Conservation (phyloP, 1,140 invertebrate species). For the Atta cephalotes region DNA sequence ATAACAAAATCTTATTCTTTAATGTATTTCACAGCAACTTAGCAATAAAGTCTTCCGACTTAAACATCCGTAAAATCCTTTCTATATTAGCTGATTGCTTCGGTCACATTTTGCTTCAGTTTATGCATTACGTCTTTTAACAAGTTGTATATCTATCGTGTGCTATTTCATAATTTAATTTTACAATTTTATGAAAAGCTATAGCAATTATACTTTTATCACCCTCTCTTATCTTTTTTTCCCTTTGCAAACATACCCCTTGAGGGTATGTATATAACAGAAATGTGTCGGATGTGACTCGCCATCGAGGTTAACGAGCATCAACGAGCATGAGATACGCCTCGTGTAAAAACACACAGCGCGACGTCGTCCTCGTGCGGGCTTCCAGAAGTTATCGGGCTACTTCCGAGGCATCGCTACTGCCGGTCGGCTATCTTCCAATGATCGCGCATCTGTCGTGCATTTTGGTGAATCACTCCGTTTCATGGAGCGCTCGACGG, state of each 20-base stretch:
- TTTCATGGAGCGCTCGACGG: slow-evolving; percentile 65
- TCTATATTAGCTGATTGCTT: not conserved
- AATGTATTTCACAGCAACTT: not conserved
- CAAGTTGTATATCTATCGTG: not conserved
- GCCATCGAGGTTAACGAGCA: slow-evolving; percentile 40
- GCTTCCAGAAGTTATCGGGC: slow-evolving; percentile 75
- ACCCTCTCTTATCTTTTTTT: not conserved
- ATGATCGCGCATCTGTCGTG: slow-evolving; percentile 84
- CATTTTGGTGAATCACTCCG: slow-evolving; percentile 84
- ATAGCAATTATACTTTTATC: not conserved
- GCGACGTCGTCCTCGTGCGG: slow-evolving; percentile 46
- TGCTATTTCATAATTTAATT: not conserved
- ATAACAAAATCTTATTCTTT: not conserved
- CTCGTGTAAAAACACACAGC: slow-evolving; percentile 58
- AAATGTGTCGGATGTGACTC: not conserved
- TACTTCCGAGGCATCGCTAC: slow-evolving; percentile 72
- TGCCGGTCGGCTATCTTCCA: slow-evolving; percentile 79
- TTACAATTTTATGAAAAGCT: not conserved
- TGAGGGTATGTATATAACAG: not conserved
- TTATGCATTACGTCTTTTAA: not conserved
- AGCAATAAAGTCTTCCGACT: not conserved
- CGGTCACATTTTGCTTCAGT: not conserved
- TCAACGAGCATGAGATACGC: slow-evolving; percentile 24
- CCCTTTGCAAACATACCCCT: not conserved
- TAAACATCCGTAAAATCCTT: not conserved